Percentiles rank a stretch among this genome's conserved stretches.
Conservation (phyloP, 2,888 invertebrate genomes). For the Thecophora atra region DNA sequence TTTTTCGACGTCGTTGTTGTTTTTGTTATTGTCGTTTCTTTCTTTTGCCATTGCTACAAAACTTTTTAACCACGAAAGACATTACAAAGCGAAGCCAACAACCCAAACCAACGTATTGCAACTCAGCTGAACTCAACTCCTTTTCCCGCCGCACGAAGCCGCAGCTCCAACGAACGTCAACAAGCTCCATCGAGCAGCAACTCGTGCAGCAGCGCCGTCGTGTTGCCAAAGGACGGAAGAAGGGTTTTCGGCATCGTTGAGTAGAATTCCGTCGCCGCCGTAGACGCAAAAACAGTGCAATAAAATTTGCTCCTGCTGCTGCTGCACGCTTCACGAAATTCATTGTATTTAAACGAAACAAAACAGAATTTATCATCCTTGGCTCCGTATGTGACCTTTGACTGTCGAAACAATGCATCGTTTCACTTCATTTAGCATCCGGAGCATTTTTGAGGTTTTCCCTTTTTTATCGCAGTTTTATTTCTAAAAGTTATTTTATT, state of each 20-base stretch:
- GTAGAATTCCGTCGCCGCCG: neutral
- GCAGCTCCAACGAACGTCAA: too few relatives aligned
- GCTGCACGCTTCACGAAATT: conserved; percentile 3
- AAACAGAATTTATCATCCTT: conserved; percentile 5
- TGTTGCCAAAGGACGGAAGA: neutral
- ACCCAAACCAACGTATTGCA: too few relatives aligned
- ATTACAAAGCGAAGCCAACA: neutral
- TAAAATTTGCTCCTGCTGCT: neutral
- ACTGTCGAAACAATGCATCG: neutral
- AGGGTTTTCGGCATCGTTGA: neutral
- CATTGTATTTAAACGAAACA: neutral
- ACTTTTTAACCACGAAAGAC: conserved; percentile 10
- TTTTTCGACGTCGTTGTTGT: neutral
- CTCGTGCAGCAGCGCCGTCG: neutral
- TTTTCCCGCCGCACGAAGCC: too few relatives aligned
- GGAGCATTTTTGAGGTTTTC: neutral
- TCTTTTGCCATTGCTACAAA: conserved; percentile 35
- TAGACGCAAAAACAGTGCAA: neutral
- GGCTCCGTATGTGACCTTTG: neutral
- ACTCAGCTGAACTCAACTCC: too few relatives aligned
- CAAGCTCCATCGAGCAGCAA: neutral
- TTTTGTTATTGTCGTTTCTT: conserved; percentile 29
- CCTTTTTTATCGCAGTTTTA: neutral
- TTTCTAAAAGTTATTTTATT: neutral
- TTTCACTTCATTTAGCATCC: neutral